Base-by-base conservation (phyloP, 2,888 invertebrate genomes). In the Melipona bicolor region DNA sequence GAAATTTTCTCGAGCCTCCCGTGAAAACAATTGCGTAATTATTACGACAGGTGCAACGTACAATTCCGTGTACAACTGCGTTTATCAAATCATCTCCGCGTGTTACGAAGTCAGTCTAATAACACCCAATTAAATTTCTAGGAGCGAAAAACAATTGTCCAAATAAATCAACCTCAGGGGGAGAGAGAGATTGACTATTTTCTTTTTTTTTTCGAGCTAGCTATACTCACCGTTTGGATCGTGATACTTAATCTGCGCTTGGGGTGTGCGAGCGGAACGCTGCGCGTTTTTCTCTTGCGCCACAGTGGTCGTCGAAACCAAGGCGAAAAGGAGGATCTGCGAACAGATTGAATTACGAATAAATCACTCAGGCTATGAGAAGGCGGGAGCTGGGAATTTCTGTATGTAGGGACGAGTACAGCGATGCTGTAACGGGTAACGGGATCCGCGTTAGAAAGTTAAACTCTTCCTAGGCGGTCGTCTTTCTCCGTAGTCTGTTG, bases 241-340 rank as follows among this genome's bases (percentile, higher is more conserved):
- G 74, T 87, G 89, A 86, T 94, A 94, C 64, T 90, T 91, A 64
- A 93, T 87, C 67, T 92, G 92, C 61, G 91, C 91, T 79, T 92
- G 93, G 0, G 92, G 90, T 4, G 91, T 81, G 19, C 92, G 91
- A 21, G 83, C 70, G 13, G 86, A 49, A 56, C 92, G 87, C 52
- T 84, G 81, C 36, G 74, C 49, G 50, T 79, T 82, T 27, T 88
- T 82, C 36, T 89, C 81, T 76, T 91, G 85, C 56, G 89, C 91
- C 76, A 89, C 83, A 32, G 43, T 9, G 43, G 90, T 79, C 27
- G 85, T 87, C 59, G 91, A 84, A 68, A 90, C 65, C 79, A 94
- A 77, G 36, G 90, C 80, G 77, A 90, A 61, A 15, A 93, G 54
- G 73, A 93, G 65, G 19, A 90, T 86, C 94, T 94, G 87, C 32